phyloP scores from a whole-genome alignment of 2,797 vertebrate genomes.

The Neostethus bicornis region DNA sequence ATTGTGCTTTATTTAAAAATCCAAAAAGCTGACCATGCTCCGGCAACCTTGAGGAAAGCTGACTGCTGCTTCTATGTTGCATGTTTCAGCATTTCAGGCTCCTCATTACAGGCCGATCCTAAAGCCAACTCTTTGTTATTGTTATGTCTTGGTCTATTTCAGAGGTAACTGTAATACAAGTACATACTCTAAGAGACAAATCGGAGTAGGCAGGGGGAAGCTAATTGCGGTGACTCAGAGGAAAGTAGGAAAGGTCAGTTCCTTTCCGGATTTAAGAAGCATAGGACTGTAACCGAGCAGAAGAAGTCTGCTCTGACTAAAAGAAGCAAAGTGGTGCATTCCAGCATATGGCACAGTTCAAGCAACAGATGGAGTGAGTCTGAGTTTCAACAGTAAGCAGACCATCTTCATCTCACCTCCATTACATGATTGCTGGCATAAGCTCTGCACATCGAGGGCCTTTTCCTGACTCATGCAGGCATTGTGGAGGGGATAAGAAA shows the following conservation, averaged over 20 bases:
- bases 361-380: constrained; percentile 67
- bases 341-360: constrained; percentile 69
- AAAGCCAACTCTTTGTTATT: constrained; percentile 28
- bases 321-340: constrained; percentile 57
- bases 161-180: constrained; percentile 12
- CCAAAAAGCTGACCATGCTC: constrained; percentile 12
- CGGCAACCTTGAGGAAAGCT: constrained; percentile 7
- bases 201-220: constrained; percentile 20
- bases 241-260: constrained; percentile 49
- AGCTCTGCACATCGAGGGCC: constrained; percentile 13
- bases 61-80: constrained; percentile 4
- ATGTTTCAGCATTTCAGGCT: constrained; percentile 18
- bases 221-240: constrained; percentile 34
- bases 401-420: constrained; percentile 36
- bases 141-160: constrained; percentile 37
- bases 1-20: background rate
- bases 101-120: constrained; percentile 42
- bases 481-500: background rate
- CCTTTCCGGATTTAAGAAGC: constrained; percentile 32
- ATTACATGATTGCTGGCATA: constrained; percentile 22
- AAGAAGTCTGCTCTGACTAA: constrained; percentile 40
- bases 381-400: constrained; percentile 46
- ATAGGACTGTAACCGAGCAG: constrained; percentile 8
- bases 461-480: constrained; percentile 20
- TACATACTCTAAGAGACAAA: constrained; percentile 24